Evolutionary conservation across 2,888 invertebrate species (phyloP), one percentile per base, ranked within the genome.

Genomic region (Rhyacophila evoluta): DNA sequence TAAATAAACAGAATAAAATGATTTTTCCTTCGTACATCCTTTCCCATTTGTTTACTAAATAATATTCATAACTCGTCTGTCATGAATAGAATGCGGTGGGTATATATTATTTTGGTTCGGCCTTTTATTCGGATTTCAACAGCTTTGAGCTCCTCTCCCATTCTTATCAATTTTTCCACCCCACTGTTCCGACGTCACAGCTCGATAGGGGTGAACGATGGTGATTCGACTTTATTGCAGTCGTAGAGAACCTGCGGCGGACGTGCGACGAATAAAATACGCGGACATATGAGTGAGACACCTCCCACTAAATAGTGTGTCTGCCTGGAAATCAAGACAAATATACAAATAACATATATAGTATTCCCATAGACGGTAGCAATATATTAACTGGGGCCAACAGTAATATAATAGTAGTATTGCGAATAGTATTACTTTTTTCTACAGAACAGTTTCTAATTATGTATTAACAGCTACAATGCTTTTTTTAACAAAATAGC

Each of bases 161-260:
- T 55, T 55, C 55, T 55, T 55, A 55, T 55, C 55, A 55, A 25
- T 55, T 55, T 55, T 55, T 55, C 15, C 19, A 55, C 55, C 55
- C 55, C 55, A 55, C 15, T 19, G 55, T 55, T 55, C 19, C 19
- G 55, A 55, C 55, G 55, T 55, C 55, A 55, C 55, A 55, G 55
- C 19, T 25, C 55, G 55, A 55, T 55, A 55, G 55, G 55, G 55
- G 41, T 41, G 41, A 41, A 15, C 25, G 15, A 25, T 19, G 29
- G 29, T 33, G 29, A 33, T 25, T 25, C 8, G 55, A 25, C 55
- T 55, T 8, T 25, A 55, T 19, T 55, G 19, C 19, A 55, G 55
- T 25, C 12, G 19, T 25, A 25, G 8, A 55, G 2, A 19, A 55
- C 15, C 55, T 8, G 10, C 10, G 55, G 25, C 4, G 15, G 19